phyloP scores from a whole-genome alignment of 2,797 vertebrate genomes.

The Crypturellus tataupa region DNA sequence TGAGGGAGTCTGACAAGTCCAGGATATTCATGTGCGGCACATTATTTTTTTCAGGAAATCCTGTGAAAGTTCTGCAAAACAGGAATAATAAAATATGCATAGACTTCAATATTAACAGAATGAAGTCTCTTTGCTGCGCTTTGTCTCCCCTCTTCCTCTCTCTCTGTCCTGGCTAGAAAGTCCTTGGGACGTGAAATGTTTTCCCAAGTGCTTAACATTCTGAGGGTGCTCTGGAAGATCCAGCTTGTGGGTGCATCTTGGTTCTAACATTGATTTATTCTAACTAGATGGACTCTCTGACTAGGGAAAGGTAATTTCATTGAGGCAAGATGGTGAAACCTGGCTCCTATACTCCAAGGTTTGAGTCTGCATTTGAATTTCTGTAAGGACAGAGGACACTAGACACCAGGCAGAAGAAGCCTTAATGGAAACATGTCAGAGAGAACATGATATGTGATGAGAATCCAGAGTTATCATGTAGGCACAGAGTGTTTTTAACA shows the following conservation, averaged over 20 bases:
- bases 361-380: background rate
- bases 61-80: conserved; percentile 28
- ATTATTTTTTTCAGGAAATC: conserved; percentile 19
- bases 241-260: background rate
- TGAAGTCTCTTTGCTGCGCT: background rate
- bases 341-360: background rate
- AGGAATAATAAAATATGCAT: conserved; percentile 61
- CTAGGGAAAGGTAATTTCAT: background rate
- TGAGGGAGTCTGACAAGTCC: conserved; percentile 5
- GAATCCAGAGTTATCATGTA: background rate
- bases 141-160: background rate
- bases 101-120: conserved; percentile 22
- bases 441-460: background rate
- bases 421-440: background rate
- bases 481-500: background rate
- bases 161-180: background rate
- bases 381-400: background rate
- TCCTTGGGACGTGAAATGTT: background rate
- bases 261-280: background rate
- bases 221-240: background rate
- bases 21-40: background rate
- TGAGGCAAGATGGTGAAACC: background rate
- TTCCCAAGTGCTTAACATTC: background rate
- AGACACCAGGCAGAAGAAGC: background rate
- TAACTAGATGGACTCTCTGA: background rate